phyloP scores from a whole-genome alignment of 2,113 vertebrate species.

The Tetrao urogallus region DNA sequence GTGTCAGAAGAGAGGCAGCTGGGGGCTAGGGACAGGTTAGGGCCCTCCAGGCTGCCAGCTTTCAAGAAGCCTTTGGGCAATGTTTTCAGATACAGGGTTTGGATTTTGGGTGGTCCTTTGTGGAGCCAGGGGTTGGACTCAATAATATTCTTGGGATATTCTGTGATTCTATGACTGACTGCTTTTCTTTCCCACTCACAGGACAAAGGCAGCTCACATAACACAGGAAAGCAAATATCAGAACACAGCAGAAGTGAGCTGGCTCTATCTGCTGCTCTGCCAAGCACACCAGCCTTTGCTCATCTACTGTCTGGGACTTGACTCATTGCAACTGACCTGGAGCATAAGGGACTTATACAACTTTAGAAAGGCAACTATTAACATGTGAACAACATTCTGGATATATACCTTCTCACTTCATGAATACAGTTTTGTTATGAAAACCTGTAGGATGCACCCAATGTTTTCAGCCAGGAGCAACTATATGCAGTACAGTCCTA shows the following conservation, averaged over 20 bases:
- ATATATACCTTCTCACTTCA: not conserved
- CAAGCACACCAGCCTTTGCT: not conserved
- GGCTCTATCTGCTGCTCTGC: not conserved
- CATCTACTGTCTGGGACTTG: not conserved
- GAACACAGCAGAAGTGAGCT: not conserved
- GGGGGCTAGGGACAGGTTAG: too few relatives aligned
- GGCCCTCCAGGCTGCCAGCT: too few relatives aligned
- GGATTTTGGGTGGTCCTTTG: too few relatives aligned
- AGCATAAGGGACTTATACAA: accelerated
- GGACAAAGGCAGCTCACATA: not conserved
- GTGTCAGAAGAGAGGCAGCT: too few relatives aligned
- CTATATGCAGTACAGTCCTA: not conserved
- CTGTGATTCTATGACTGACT: too few relatives aligned
- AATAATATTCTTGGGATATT: not conserved
- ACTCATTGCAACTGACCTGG: not conserved
- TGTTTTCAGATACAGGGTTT: too few relatives aligned
- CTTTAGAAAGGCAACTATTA: not conserved
- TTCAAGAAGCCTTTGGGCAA: too few relatives aligned
- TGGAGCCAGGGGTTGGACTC: too few relatives aligned
- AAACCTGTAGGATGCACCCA: not conserved
- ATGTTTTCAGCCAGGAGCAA: not conserved
- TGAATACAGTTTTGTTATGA: not conserved
- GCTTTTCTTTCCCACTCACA: not conserved
- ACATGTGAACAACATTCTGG: not conserved
- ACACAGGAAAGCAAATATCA: too few relatives aligned